Evolutionary conservation across 2,113 vertebrate genomes (phyloP).

Genomic region (Nothocercus nigrocapillus): DNA sequence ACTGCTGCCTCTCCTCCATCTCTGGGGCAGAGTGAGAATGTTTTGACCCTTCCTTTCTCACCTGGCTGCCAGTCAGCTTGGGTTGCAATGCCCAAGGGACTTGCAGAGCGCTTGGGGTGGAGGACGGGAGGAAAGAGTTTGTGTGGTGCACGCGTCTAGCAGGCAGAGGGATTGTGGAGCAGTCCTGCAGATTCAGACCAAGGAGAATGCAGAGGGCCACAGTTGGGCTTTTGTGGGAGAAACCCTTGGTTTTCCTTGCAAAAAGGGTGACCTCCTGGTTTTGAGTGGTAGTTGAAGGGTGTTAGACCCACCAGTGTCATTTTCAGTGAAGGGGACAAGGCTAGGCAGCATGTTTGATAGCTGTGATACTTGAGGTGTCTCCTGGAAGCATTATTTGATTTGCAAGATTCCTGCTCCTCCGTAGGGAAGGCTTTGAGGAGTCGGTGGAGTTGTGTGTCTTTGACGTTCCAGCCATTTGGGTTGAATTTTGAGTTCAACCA

Average conservation of each 20-base stretch:
- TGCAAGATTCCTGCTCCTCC: not conserved
- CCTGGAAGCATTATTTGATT: not conserved
- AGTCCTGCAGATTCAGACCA: not conserved
- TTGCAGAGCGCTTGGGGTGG: not conserved
- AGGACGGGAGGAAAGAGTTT: not conserved
- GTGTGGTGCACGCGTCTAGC: rapidly evolving
- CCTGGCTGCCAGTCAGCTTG: not conserved
- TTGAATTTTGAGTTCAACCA: not conserved
- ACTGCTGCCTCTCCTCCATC: not conserved
- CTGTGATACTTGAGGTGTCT: not conserved
- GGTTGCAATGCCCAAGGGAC: rapidly evolving
- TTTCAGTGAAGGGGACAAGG: not conserved
- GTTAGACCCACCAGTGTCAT: not conserved
- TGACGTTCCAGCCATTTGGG: not conserved
- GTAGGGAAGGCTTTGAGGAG: not conserved
- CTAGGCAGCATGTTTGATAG: rapidly evolving
- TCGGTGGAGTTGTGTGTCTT: not conserved
- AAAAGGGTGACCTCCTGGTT: rapidly evolving
- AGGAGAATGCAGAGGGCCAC: not conserved
- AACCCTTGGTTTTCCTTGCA: not conserved
- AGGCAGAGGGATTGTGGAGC: not conserved
- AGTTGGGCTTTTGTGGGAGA: rapidly evolving
- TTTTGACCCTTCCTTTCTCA: not conserved
- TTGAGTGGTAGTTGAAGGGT: not conserved
- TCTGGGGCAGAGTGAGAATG: not conserved